phyloP scores from a whole-genome alignment of 1,140 invertebrate genomes.

The Neodiprion lecontei region DNA sequence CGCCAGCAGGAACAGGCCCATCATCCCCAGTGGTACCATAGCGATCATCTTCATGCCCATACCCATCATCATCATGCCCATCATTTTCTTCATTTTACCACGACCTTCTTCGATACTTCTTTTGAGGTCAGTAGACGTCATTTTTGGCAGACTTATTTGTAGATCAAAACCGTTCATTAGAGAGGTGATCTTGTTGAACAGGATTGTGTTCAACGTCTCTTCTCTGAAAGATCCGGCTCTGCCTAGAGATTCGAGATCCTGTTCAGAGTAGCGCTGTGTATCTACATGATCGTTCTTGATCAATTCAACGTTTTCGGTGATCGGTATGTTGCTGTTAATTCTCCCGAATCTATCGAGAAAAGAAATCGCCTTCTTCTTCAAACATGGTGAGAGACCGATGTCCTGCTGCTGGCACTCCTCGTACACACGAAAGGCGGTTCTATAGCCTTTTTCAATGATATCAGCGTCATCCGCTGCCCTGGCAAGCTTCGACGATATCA shows the following conservation, averaged over 20 bases:
- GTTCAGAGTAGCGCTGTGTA: constrained; percentile 59
- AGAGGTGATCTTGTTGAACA: constrained; percentile 73
- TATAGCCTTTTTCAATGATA: constrained; percentile 54
- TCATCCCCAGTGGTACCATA: constrained; percentile 75
- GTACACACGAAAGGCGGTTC: constrained; percentile 52
- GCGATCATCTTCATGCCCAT: constrained; percentile 78
- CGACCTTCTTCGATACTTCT: constrained; percentile 77
- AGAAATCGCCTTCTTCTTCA: constrained; percentile 81
- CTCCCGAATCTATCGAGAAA: constrained; percentile 76
- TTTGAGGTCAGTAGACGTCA: constrained; percentile 71
- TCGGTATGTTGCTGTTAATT: constrained; percentile 69
- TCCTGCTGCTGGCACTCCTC: constrained; percentile 57
- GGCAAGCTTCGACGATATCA: not conserved
- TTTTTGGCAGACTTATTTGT: constrained; percentile 76
- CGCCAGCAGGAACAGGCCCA: constrained; percentile 74
- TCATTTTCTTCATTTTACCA: constrained; percentile 84
- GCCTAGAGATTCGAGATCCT: constrained; percentile 72
- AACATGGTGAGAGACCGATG: constrained; percentile 70
- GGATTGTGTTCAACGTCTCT: constrained; percentile 69
- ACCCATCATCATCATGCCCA: constrained; percentile 83
- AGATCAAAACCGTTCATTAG: constrained; percentile 77
- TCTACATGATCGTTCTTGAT: constrained; percentile 50
- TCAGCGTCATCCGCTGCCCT: constrained; percentile 39
- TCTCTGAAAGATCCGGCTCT: constrained; percentile 69
- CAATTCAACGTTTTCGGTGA: constrained; percentile 72